Conservation (phyloP, 2,797 vertebrate genomes). For the Eidolon dupreanum region DNA sequence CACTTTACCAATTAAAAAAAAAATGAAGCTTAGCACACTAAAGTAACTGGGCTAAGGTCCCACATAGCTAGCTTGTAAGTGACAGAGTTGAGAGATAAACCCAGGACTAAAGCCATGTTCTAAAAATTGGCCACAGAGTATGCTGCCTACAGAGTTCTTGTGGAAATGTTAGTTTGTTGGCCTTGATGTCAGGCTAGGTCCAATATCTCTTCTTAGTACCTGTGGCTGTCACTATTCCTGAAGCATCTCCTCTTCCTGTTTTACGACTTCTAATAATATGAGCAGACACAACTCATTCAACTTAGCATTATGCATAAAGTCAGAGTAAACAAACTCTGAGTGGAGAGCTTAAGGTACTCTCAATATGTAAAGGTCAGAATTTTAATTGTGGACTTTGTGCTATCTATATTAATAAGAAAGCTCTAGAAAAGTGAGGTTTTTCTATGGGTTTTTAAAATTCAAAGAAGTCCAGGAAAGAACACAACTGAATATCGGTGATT, state of each 20-base stretch:
- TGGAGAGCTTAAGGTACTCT: neutral
- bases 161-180: neutral
- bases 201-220: neutral
- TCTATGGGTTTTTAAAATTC: constrained; percentile 4
- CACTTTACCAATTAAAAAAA: neutral
- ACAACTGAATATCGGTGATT: neutral
- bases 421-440: neutral
- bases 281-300: neutral
- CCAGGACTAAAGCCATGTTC: neutral
- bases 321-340: neutral
- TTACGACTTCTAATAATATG: neutral
- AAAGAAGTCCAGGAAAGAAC: neutral
- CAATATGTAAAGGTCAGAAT: neutral
- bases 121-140: neutral
- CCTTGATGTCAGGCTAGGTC: neutral
- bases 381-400: neutral
- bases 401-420: neutral
- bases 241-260: neutral
- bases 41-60: neutral
- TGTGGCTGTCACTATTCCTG: neutral
- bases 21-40: neutral
- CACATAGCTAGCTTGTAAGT: neutral
- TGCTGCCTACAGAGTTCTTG: neutral
- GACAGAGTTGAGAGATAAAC: neutral
- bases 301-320: neutral